Base-by-base conservation (phyloP, 2,113 vertebrate species). In the Callaeas wilsoni region DNA sequence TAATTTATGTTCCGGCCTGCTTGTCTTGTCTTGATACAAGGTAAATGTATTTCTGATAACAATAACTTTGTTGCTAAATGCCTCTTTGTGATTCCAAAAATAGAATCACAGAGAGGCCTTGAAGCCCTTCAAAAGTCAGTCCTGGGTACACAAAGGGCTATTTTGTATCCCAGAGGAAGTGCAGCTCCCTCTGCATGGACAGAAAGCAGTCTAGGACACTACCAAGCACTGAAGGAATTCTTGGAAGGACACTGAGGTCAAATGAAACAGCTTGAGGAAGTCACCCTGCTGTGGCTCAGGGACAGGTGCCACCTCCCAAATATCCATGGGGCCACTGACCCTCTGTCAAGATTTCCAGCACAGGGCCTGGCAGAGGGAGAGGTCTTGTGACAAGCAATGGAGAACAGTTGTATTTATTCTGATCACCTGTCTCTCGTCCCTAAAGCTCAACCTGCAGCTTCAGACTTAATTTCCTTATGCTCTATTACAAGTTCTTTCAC, bases 251-350 rank as follows among this genome's bases (percentile, higher is more conserved):
- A 16, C 46, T 60, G 32, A 30, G 41, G n/a, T 52, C 62, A 56
- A 35, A 65, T 53, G 41, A 37, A 76, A 52, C 33, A 84, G 39
- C 62, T 18, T 26, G 39, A 65, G 69, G 55, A 84, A 26, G 44
- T 59, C 42, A 46, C 56, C 44, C 42, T 32, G 30, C 55, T 62
- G 71, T 21, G 57, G 46, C 74, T 35, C 21, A 39, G 70, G 65
- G 53, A 86, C 49, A 56, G 44, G 29, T 35, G 63, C 73, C 68
- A 80, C 39, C 32, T 81, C 76, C 65, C 7, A 1, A 3, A 4
- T 1, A 3, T 9, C 68, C 77, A 16, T 0, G 2, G 49, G 16
- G 8, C 9, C 47, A 81, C 0, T 0, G 59, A 67, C 16, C 32
- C 52, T 60, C 39, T 1, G 0, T 63, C 47, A 63, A 21, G 29